Base-by-base conservation (phyloP, 2,888 invertebrate species). In the Drosophila ochracea region DNA sequence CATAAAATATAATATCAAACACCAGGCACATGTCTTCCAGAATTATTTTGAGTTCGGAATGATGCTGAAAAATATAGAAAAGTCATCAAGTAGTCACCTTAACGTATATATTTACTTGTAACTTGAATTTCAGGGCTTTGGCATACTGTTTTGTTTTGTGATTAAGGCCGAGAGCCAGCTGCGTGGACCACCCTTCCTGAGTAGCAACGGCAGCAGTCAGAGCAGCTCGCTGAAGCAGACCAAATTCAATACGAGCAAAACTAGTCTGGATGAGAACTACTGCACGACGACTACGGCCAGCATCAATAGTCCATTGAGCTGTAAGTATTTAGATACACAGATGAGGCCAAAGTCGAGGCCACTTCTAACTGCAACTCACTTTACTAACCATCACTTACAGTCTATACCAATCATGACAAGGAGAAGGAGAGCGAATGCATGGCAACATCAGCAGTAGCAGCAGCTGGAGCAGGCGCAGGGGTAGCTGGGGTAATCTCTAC, bases 391-490 rank as follows among this genome's bases (percentile, higher is more conserved):
- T 49, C 39, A 43, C 21, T 77, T 76, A 61, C 82, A 93, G 93
- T 93, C 91, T 93, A 93, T 77, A 91, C 93, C 28, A 93, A 89
- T 68, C 93, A 93, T 64, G 93, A 93, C 74, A 92, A 92, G 71
- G 93, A 93, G 73, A 91, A 93, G 67, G 93, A 93, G 76, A 92
- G 91, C 78, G 93, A 93, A 70, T 91, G 92, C 70, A 82, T 90
- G 37, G 87, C 91, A 62, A 82, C 90, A 55, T 80, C 90, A 63
- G 70, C 88, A 63, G 80, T 89, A 69, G 72, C 58, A 30, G 65
- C 73, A 58, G 61, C 43, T 9, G 70, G 64, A 30, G 37, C 83
- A 30, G 57, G 57, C 43, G 33, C 33, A 0, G 35, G 35, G 25
- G 31, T 55, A 28, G 11, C 55, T 1, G 67, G 28, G 71, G 59